Evolutionary conservation across 2,888 invertebrate genomes (phyloP), one percentile per base, ranked within the genome.

Genomic region (Drosophila macrospina): DNA sequence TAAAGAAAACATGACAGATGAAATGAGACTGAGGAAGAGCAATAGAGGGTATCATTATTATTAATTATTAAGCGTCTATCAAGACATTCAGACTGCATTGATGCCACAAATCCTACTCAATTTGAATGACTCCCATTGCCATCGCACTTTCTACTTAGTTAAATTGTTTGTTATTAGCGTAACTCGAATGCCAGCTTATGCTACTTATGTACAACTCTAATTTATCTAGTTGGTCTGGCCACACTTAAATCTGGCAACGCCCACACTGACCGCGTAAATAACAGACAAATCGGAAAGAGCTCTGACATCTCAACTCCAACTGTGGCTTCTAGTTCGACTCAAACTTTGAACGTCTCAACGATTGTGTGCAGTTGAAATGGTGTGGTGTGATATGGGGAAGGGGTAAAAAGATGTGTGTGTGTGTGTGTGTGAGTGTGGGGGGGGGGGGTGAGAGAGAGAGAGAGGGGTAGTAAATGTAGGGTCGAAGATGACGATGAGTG

Each of bases 151-250:
- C 30, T 41, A 7, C 39, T 54, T 41, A 26, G 52, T 52, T 32
- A 55, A 55, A 13, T 34, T 55, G 55, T 24, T 24, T 44, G 55
- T 34, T 34, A 55, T 44, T 34, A 55, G 26, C 13, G 16, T 30
- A 42, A n/a, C 41, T 54, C 16, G 41, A 30, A 41, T 28, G 4
- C 20, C 16, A 32, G 32, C 36, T 37, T 15, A 26, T 51, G 26
- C 51, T 51, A 37, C 51, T 51, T 51, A 16, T 37, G 41, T 42
- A 10, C 13, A 45, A 56, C 56, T 45, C 47, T 57, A 57, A 57
- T 57, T 57, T 57, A 57, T 55, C 24, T 34, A 24, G 24, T 44
- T 55, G 42, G 24, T 44, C 67, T 74, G 61, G 55, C 51, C 67
- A 47, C 67, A 59, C 67, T 68, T 59, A 47, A 47, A 47, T 24